These are phyloP conservation scores for Punctoribates punctum DNA, from an alignment of 2,888 invertebrate species.

Conservation along the genomic window DNA sequence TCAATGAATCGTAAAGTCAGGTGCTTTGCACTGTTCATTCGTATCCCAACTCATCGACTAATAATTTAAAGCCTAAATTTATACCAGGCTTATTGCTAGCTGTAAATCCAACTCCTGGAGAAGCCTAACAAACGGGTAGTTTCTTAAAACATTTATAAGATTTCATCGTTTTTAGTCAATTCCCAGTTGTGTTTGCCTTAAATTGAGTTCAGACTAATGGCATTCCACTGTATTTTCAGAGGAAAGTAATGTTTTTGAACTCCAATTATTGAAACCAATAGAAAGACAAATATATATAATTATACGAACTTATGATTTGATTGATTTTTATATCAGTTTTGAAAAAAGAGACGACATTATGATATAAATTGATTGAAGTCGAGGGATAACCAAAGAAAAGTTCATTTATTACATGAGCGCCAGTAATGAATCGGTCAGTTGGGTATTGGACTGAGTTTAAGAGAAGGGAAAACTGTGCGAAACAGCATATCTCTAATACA, in stretches of 20 bases:
- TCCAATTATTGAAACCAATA: background rate
- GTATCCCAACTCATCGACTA: too few relatives aligned
- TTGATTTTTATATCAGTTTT: background rate
- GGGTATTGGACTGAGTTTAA: slow-evolving; percentile 4
- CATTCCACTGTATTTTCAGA: too few relatives aligned
- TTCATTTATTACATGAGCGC: slow-evolving; percentile 3
- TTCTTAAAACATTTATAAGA: background rate
- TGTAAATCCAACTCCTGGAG: background rate
- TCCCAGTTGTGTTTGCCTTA: background rate
- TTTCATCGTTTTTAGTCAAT: background rate
- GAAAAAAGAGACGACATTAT: background rate
- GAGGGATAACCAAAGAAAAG: background rate
- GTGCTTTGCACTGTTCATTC: too few relatives aligned
- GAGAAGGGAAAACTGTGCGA: background rate
- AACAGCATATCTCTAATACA: background rate
- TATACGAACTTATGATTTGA: background rate
- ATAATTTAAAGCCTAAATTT: too few relatives aligned
- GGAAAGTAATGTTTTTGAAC: background rate
- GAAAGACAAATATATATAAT: slow-evolving; percentile 12
- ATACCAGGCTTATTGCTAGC: too few relatives aligned
- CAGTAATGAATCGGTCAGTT: slow-evolving; percentile 21
- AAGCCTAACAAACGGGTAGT: background rate
- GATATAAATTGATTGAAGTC: background rate
- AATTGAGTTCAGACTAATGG: too few relatives aligned
- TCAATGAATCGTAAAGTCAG: too few relatives aligned